These are phyloP conservation scores for Vombatus ursinus DNA, from an alignment of 2,113 vertebrate species.

Conservation along the genomic window DNA sequence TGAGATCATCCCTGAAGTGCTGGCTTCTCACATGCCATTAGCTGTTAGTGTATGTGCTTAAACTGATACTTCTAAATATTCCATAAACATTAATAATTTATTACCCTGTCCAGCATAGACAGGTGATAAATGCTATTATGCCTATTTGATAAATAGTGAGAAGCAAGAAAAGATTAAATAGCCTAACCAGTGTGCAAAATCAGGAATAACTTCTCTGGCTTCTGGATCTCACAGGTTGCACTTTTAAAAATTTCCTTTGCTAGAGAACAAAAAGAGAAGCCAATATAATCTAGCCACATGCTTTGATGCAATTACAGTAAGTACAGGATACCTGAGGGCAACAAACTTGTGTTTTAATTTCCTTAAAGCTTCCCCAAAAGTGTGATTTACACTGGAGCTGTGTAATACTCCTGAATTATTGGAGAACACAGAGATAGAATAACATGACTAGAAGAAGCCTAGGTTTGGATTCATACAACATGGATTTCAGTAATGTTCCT, in stretches of 20 bases:
- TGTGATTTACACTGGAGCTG: neutral
- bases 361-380: neutral
- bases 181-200: conserved; percentile 24
- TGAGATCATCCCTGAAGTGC: conserved; percentile 17
- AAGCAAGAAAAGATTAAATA: conserved; percentile 48
- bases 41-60: conserved; percentile 1
- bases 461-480: neutral
- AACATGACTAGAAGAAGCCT: neutral
- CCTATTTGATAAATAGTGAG: conserved; percentile 56
- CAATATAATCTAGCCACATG: neutral
- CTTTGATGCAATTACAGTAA: conserved; percentile 13
- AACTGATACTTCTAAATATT: conserved; percentile 49
- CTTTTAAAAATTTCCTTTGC: neutral
- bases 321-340: conserved; percentile 15
- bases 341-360: neutral
- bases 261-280: neutral
- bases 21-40: conserved; percentile 36
- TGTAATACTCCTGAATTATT: neutral
- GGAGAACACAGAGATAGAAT: neutral
- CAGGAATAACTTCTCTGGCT: neutral
- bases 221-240: neutral
- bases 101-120: conserved; percentile 52
- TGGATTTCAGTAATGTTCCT: too few relatives aligned
- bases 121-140: conserved; percentile 65
- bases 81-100: conserved; percentile 72